Evolutionary conservation across 2,113 vertebrate genomes (phyloP).

Genomic region (Mesocricetus auratus): DNA sequence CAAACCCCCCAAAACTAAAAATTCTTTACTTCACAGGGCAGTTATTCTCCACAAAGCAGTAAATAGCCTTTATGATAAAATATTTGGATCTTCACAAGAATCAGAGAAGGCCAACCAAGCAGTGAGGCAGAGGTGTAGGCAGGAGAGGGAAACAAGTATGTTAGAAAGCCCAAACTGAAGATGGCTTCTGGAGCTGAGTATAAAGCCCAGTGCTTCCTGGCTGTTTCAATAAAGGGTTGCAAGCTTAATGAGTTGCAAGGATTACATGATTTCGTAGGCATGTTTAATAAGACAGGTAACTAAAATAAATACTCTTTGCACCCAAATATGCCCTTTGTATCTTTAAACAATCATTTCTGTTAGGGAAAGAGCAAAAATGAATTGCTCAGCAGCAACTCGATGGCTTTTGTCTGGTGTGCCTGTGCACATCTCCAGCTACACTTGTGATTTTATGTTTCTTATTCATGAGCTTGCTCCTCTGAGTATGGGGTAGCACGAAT

Average conservation of each 20-base stretch:
- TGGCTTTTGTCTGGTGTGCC: background rate
- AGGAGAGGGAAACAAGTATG: background rate
- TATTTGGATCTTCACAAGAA: background rate
- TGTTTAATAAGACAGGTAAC: constrained; percentile 58
- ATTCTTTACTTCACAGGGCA: constrained; percentile 21
- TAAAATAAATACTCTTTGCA: constrained; percentile 44
- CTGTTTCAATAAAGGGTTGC: background rate
- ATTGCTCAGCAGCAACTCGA: constrained; percentile 18
- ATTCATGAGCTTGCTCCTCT: background rate
- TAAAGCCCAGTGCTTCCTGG: constrained; percentile 3
- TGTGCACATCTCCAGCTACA: background rate
- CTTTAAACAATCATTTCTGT: constrained; percentile 64
- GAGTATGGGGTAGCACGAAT: constrained; percentile 14
- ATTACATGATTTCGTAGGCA: constrained; percentile 40
- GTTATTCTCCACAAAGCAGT: background rate
- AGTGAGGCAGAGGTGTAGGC: background rate
- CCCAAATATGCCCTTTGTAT: constrained; percentile 57
- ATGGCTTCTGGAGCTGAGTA: background rate
- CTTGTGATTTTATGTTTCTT: background rate
- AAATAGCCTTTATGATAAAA: background rate
- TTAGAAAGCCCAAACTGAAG: background rate
- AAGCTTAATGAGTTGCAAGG: constrained; percentile 42
- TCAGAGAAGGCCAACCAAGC: background rate
- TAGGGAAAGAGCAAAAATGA: constrained; percentile 38
- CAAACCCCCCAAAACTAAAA: too few species aligned